A percentile compares a stretch with the other conserved stretches of the same genome.
Evolutionary conservation across 2,888 invertebrate genomes (phyloP).

Genomic region (Andrena bucephala): DNA sequence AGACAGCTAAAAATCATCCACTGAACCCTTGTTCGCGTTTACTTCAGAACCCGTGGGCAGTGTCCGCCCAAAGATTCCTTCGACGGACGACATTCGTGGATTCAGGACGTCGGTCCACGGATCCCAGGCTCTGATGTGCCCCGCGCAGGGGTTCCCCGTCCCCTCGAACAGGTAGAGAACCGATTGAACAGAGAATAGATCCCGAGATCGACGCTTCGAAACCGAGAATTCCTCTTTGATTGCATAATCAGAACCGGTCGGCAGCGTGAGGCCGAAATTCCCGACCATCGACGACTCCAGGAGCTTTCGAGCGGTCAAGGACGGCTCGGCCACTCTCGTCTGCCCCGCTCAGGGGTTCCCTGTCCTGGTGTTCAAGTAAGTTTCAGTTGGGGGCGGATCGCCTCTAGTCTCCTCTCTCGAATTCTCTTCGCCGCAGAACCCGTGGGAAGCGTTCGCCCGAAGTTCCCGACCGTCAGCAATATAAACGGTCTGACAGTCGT

Average conservation of each 20-base stretch:
- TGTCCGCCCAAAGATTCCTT: slow-evolving; percentile 89
- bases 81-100: slow-evolving; percentile 88
- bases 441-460: slow-evolving; percentile 88
- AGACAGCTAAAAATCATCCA: slow-evolving; percentile 70
- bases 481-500: slow-evolving; percentile 76
- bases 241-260: slow-evolving; percentile 86
- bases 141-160: slow-evolving; percentile 90
- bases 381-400: slow-evolving; percentile 38
- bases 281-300: slow-evolving; percentile 82
- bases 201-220: neutral
- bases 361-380: slow-evolving; percentile 87
- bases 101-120: slow-evolving; percentile 86
- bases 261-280: slow-evolving; percentile 87
- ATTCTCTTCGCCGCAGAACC: slow-evolving; percentile 82
- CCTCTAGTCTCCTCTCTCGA: slow-evolving; percentile 34
- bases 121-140: slow-evolving; percentile 88
- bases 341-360: slow-evolving; percentile 91
- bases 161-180: slow-evolving; percentile 86
- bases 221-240: slow-evolving; percentile 32
- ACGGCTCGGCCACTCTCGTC: slow-evolving; percentile 86
- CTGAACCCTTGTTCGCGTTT: slow-evolving; percentile 54
- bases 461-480: slow-evolving; percentile 85
- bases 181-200: neutral
- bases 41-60: slow-evolving; percentile 89
- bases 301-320: slow-evolving; percentile 78